These are phyloP conservation scores for Myiotriccus ornatus DNA, from an alignment of 2,797 vertebrate genomes.

Conservation along the genomic window DNA sequence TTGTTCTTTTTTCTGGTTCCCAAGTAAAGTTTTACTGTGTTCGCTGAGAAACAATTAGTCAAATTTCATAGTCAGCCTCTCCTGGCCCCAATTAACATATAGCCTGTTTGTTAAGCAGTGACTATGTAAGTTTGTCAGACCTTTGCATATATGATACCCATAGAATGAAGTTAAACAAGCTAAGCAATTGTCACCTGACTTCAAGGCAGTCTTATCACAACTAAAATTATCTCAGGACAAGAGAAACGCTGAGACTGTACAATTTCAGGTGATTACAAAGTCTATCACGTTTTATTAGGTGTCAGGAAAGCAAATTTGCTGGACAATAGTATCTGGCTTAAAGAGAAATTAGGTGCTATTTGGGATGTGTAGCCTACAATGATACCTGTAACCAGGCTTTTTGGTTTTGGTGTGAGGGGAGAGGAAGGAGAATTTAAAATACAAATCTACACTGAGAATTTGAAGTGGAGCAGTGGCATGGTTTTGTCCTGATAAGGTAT, in stretches of 20 bases:
- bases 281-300: not conserved
- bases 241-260: not conserved
- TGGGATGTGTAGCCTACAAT: not conserved
- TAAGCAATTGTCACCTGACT: not conserved
- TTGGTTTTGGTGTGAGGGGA: not conserved
- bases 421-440: not conserved
- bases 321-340: not conserved
- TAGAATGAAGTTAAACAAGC: not conserved
- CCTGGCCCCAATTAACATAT: accelerated
- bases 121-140: not conserved
- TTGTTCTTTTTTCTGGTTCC: not conserved
- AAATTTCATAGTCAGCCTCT: not conserved
- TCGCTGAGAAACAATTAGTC: not conserved
- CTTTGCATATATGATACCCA: not conserved
- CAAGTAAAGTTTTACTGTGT: not conserved
- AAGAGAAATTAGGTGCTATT: not conserved
- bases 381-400: not conserved
- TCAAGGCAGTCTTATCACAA: not conserved
- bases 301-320: not conserved
- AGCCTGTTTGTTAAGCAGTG: not conserved
- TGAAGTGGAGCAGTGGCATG: not conserved
- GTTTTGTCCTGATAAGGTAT: not conserved
- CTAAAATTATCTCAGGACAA: not conserved
- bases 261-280: not conserved
- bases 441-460: not conserved